Percentiles rank a stretch among this genome's conserved stretches.
These are phyloP conservation scores for Melipona quadrifasciata DNA, from an alignment of 1,140 invertebrate genomes.

Conservation along the genomic window DNA sequence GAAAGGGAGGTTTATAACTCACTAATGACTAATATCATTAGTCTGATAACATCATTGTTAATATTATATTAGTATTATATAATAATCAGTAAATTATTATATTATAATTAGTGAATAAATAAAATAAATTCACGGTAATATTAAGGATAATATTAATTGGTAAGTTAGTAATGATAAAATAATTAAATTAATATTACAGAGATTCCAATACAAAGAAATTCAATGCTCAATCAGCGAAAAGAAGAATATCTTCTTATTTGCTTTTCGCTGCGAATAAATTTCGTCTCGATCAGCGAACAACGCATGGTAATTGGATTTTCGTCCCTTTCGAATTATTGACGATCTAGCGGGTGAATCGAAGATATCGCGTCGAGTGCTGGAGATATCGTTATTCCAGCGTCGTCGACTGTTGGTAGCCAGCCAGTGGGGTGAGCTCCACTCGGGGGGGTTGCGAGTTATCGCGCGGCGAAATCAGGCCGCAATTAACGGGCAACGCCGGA, in stretches of 20 bases:
- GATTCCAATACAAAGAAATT: too few species aligned
- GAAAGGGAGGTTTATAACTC: too few species aligned
- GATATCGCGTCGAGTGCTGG: slow-evolving; percentile 17
- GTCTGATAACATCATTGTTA: too few species aligned
- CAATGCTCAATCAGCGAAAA: neutral
- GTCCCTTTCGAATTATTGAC: too few species aligned
- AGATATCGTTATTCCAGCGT: slow-evolving; percentile 52
- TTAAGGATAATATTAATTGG: too few species aligned
- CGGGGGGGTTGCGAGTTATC: slow-evolving; percentile 65
- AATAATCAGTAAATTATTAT: too few species aligned
- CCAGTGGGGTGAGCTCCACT: slow-evolving; percentile 10
- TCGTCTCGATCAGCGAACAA: neutral
- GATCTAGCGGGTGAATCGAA: neutral
- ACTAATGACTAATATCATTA: too few species aligned
- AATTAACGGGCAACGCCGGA: slow-evolving; percentile 65
- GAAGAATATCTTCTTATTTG: neutral
- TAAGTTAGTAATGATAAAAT: too few species aligned
- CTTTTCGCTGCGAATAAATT: neutral
- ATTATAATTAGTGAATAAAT: too few species aligned
- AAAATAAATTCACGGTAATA: too few species aligned
- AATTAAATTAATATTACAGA: too few species aligned
- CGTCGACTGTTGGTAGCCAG: slow-evolving; percentile 52
- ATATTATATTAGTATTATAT: too few species aligned
- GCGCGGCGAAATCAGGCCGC: slow-evolving; percentile 63
- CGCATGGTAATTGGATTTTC: neutral